Percentiles rank a stretch among this genome's conserved stretches.
Evolutionary conservation across 2,113 vertebrate species (phyloP).

Genomic region (Carassius gibelio): DNA sequence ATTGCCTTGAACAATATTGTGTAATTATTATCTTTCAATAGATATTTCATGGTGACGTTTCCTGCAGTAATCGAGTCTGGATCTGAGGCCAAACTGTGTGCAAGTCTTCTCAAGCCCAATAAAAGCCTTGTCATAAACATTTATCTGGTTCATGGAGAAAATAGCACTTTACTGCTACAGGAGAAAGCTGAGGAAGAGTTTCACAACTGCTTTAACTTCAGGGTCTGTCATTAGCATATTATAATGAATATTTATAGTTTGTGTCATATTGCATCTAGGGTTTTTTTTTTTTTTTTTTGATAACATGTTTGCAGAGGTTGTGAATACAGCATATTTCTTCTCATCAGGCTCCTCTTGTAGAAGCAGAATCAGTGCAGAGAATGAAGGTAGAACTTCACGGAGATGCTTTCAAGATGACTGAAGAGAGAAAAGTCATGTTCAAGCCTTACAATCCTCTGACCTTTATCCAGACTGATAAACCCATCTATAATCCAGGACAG

Average conservation of each 20-base stretch:
- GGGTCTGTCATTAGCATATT: constrained; percentile 49
- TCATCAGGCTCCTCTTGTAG: constrained; percentile 63
- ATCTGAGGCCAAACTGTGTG: constrained; percentile 64
- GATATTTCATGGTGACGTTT: constrained; percentile 64
- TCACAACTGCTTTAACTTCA: constrained; percentile 62
- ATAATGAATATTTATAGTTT: neutral
- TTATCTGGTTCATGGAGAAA: constrained; percentile 43
- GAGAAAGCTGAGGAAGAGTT: constrained; percentile 51
- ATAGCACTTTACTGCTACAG: constrained; percentile 35
- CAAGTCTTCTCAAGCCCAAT: constrained; percentile 49
- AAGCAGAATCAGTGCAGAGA: constrained; percentile 34
- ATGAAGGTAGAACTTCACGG: constrained; percentile 67
- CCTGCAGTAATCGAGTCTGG: constrained; percentile 69
- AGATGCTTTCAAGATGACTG: constrained; percentile 59
- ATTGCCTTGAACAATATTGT: neutral
- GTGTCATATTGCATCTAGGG: neutral
- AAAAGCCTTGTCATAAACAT: constrained; percentile 61
- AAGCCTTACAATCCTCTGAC: constrained; percentile 50
- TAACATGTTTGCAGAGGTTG: too few species aligned
- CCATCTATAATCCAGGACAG: constrained; percentile 74
- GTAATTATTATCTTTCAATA: neutral
- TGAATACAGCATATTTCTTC: neutral
- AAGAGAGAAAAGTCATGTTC: constrained; percentile 67
- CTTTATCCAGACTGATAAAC: constrained; percentile 74
- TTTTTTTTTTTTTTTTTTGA: neutral